Conservation (phyloP, 1,140 invertebrate species). For the Melipona quadrifasciata region DNA sequence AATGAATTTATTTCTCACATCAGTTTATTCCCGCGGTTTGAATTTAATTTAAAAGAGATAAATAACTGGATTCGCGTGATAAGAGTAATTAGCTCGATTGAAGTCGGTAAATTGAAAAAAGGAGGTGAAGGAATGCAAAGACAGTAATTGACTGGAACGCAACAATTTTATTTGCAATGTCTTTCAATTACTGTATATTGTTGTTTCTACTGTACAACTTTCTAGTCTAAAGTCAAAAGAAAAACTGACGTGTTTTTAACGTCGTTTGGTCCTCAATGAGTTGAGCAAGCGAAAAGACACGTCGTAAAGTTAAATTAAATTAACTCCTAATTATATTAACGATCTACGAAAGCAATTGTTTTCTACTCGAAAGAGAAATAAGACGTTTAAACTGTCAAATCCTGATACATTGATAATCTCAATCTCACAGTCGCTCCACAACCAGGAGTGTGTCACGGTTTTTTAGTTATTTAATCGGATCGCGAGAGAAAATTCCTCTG, state of each 20-base stretch:
- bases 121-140: background rate
- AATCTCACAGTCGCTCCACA: background rate
- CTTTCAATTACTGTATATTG: too few relatives aligned
- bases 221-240: too few relatives aligned
- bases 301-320: background rate
- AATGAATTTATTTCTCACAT: background rate
- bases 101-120: background rate
- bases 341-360: background rate
- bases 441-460: too few relatives aligned
- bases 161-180: too few relatives aligned
- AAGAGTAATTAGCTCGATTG: background rate
- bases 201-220: too few relatives aligned
- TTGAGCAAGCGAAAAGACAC: too few relatives aligned
- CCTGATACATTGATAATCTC: background rate
- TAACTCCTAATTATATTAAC: background rate
- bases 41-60: background rate
- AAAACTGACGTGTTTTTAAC: too few relatives aligned
- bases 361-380: background rate
- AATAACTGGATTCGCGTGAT: background rate
- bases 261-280: too few relatives aligned
- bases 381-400: background rate
- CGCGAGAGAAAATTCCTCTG: background rate
- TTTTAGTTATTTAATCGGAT: conserved; percentile 22
- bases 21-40: background rate
- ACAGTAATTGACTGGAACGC: background rate